Conservation (phyloP, 1,140 invertebrate species). For the Doryteuthis pealeii region DNA sequence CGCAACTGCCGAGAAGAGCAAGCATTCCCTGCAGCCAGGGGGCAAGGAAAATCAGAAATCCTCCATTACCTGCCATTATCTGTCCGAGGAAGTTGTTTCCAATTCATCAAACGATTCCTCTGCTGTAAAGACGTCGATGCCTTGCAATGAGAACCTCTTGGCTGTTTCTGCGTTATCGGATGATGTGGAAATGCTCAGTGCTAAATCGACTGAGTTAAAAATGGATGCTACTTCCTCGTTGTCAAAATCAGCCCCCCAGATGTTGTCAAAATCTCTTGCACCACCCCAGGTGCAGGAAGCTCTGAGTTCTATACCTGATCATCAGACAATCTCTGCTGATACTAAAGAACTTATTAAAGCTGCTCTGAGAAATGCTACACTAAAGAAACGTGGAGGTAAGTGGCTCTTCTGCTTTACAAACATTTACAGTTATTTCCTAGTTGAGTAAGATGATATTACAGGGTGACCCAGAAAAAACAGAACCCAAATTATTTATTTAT, state of each 20-base stretch:
- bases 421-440: too few relatives aligned
- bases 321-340: conserved; percentile 48
- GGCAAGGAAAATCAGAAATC: neutral
- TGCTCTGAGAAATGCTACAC: conserved; percentile 43
- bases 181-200: conserved; percentile 57
- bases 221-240: conserved; percentile 22
- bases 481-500: too few relatives aligned
- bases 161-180: conserved; percentile 30
- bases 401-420: neutral
- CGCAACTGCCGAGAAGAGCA: neutral
- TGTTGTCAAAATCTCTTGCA: neutral
- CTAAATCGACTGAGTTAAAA: conserved; percentile 38
- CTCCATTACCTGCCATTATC: neutral
- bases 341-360: conserved; percentile 53
- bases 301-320: conserved; percentile 16
- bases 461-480: too few relatives aligned
- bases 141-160: conserved; percentile 12
- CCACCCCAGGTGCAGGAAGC: neutral
- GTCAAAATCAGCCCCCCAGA: conserved; percentile 15
- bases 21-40: neutral
- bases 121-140: neutral
- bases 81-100: neutral
- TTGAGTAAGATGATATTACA: too few relatives aligned
- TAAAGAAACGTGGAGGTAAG: conserved; percentile 42
- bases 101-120: neutral